Evolutionary conservation across 2,113 vertebrate genomes (phyloP).

Genomic region (Xenus cinereus): DNA sequence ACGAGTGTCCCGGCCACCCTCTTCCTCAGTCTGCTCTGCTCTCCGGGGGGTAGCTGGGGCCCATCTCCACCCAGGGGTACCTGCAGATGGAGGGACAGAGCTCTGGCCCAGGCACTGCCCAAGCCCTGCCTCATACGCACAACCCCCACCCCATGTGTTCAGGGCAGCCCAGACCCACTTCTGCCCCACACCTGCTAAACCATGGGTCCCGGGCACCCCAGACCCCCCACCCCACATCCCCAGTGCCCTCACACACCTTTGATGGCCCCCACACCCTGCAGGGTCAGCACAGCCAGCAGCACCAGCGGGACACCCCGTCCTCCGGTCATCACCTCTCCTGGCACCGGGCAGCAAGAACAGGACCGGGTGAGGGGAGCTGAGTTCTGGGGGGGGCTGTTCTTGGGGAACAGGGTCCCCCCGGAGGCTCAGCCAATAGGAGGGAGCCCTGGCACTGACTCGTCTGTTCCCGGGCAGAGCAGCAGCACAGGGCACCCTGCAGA

Average conservation of each 20-base stretch:
- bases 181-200: background rate
- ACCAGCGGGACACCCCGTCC: background rate
- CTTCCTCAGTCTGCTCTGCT: background rate
- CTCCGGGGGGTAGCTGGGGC: too few relatives aligned
- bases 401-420: background rate
- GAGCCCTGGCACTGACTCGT: fast-evolving
- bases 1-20: too few relatives aligned
- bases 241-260: background rate
- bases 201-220: background rate
- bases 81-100: background rate
- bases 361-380: background rate
- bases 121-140: background rate
- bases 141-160: too few relatives aligned
- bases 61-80: too few relatives aligned
- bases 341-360: background rate
- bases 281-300: background rate
- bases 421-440: background rate
- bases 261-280: background rate
- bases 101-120: too few relatives aligned
- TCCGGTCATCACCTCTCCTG: background rate
- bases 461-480: background rate
- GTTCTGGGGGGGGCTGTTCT: background rate
- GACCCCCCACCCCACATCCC: too few relatives aligned
- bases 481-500: background rate
- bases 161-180: background rate